A percentile compares a stretch with the other conserved stretches of the same genome.
Conservation (phyloP, 2,113 vertebrate genomes). For the Odobenus rosmarus region DNA sequence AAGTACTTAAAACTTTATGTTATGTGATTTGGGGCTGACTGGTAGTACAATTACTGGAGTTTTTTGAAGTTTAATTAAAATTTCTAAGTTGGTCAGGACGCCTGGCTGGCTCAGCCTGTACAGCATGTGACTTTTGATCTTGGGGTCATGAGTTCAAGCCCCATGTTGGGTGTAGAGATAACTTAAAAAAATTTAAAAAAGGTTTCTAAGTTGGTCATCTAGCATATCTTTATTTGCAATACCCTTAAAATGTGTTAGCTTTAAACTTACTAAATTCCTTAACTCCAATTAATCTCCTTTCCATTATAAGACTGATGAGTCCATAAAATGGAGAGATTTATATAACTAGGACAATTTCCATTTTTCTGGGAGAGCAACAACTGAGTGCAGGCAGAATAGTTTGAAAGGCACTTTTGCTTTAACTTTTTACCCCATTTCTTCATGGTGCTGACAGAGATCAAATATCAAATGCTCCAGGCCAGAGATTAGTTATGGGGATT, state of each 20-base stretch:
- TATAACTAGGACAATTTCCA: constrained; percentile 51
- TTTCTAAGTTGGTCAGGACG: not conserved
- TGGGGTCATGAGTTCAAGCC: not conserved
- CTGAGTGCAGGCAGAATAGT: not conserved
- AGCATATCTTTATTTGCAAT: not conserved
- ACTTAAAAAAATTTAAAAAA: not conserved
- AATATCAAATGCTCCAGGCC: constrained; percentile 15
- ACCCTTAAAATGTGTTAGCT: not conserved
- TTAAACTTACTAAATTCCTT: constrained; percentile 53
- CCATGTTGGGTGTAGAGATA: not conserved
- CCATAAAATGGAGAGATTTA: constrained; percentile 39
- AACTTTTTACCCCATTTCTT: constrained; percentile 42
- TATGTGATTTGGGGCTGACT: not conserved
- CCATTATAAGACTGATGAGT: not conserved
- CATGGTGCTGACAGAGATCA: not conserved
- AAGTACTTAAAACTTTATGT: not conserved
- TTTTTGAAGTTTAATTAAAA: constrained; percentile 20
- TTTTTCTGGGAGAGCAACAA: constrained; percentile 16
- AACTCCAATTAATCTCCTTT: constrained; percentile 11
- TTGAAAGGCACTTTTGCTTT: constrained; percentile 23
- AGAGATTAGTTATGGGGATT: not conserved
- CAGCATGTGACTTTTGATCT: not conserved
- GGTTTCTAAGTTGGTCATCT: not conserved
- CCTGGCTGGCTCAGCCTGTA: not conserved
- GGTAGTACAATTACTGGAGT: not conserved